A percentile compares a stretch with the other conserved stretches of the same genome.
Conservation (phyloP, 1,140 invertebrate species). For the Mercenaria mercenaria region DNA sequence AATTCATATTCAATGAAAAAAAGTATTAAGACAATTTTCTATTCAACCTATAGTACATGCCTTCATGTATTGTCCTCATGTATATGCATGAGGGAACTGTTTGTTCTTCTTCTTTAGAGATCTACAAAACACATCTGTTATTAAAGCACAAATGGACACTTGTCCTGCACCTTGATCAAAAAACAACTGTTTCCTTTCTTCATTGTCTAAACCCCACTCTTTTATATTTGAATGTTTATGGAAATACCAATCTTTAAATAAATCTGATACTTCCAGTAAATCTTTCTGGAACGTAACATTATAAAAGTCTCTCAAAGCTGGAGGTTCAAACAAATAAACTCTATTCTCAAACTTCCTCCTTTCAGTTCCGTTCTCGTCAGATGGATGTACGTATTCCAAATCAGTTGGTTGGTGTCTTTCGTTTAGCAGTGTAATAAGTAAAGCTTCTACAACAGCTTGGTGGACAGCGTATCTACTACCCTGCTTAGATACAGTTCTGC, state of each 20-base stretch:
- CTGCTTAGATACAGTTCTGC: neutral
- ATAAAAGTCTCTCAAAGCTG: constrained; percentile 19
- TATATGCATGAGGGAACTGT: constrained; percentile 2
- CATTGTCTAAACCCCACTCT: neutral
- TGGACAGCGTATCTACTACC: neutral
- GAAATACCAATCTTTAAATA: neutral
- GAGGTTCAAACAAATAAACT: neutral
- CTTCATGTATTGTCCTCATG: no score
- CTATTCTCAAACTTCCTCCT: neutral
- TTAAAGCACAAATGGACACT: neutral
- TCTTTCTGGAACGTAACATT: neutral
- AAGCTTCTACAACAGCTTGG: constrained; percentile 1
- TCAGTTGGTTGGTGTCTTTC: neutral
- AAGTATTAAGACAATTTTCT: no score
- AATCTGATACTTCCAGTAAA: neutral
- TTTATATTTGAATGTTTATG: neutral
- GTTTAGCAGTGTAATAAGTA: neutral
- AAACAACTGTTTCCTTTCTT: neutral
- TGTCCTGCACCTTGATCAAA: neutral
- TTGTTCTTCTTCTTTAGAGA: neutral
- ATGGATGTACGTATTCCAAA: neutral
- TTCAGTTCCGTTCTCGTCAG: neutral
- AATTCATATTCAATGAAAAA: no score
- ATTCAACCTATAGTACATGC: no score
- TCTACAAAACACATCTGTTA: constrained; percentile 17